Percentiles rank a stretch among this genome's conserved stretches.
These are phyloP conservation scores for Bufo gargarizans DNA, from an alignment of 2,113 vertebrate species.

Conservation along the genomic window DNA sequence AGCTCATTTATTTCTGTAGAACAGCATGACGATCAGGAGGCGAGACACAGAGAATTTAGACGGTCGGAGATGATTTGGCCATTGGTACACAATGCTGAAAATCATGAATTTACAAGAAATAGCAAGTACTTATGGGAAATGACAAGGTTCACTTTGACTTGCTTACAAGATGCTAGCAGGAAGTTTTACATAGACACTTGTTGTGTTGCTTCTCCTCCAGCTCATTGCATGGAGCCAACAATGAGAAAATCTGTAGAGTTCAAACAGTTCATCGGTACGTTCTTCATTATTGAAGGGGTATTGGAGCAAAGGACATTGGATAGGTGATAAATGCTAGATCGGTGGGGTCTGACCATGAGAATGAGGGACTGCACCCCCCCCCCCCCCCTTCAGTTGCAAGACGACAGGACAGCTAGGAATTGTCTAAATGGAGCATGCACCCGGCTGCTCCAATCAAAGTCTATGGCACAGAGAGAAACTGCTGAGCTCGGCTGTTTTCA, in stretches of 20 bases:
- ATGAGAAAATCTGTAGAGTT: background rate
- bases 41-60: background rate
- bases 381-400: no score
- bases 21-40: background rate
- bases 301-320: no score
- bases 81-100: background rate
- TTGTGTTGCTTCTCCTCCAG: background rate
- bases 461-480: no score
- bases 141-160: background rate
- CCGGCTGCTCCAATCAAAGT: no score
- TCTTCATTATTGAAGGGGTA: no score
- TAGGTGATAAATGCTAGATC: no score
- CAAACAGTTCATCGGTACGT: background rate
- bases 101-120: background rate
- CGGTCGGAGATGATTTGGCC: background rate
- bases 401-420: no score
- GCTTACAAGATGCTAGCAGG: background rate
- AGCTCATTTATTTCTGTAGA: background rate
- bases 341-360: no score
- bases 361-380: no score
- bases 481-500: no score
- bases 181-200: background rate
- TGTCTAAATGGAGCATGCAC: no score
- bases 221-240: background rate
- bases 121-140: background rate